phyloP scores from a whole-genome alignment of 2,797 vertebrate species.

The Argyrosomus regius region DNA sequence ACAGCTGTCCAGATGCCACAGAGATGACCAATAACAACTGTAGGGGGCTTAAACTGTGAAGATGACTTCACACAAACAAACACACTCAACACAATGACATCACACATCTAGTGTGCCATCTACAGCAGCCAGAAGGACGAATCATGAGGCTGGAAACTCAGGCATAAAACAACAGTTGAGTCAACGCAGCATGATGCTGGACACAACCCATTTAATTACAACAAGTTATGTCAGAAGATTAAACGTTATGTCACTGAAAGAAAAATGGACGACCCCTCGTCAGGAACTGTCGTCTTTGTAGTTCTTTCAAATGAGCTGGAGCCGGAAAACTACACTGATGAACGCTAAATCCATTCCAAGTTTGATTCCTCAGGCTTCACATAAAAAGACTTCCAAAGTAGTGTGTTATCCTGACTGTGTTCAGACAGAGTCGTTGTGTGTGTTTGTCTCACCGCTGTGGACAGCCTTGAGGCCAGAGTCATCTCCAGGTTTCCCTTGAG shows the following conservation, averaged over 20 bases:
- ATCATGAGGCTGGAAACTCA: not conserved
- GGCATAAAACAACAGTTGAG: not conserved
- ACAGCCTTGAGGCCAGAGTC: constrained; percentile 96
- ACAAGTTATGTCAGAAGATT: not conserved
- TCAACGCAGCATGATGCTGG: not conserved
- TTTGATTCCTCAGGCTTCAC: not conserved
- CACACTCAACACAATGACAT: not conserved
- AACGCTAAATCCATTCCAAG: not conserved
- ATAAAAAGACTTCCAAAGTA: not conserved
- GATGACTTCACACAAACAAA: not conserved
- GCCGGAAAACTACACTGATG: not conserved
- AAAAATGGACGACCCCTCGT: not conserved
- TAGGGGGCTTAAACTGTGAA: not conserved
- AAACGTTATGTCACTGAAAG: not conserved
- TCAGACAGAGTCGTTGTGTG: not conserved
- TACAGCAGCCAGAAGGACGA: not conserved
- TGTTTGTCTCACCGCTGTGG: constrained; percentile 91
- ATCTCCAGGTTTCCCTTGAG: constrained; percentile 99
- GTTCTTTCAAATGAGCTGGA: not conserved
- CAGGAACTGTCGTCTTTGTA: not conserved
- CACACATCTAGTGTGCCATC: not conserved
- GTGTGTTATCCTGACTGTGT: not conserved
- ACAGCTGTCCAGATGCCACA: not conserved
- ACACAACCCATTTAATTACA: constrained; percentile 3
- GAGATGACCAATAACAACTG: constrained; percentile 7